Evolutionary conservation across 2,113 vertebrate species (phyloP).

Genomic region (Leucopternis melanops): DNA sequence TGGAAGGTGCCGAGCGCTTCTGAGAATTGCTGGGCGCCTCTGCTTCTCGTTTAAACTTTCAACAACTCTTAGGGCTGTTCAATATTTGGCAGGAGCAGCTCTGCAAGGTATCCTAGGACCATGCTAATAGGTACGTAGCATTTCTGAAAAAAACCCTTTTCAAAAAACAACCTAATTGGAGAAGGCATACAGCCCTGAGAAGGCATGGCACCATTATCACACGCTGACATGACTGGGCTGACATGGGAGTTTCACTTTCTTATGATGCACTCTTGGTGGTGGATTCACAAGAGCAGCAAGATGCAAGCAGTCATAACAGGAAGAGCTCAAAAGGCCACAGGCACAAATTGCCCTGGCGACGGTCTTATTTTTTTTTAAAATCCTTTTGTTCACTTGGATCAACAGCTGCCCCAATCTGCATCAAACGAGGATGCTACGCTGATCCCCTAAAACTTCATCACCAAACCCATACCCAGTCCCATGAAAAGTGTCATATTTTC

Average conservation of each 20-base stretch:
- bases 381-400: background rate
- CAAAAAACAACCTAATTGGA: background rate
- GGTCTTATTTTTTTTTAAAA: background rate
- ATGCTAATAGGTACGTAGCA: rapidly evolving
- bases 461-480: background rate
- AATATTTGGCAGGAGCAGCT: background rate
- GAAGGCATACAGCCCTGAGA: background rate
- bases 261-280: background rate
- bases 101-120: background rate
- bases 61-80: background rate
- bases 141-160: background rate
- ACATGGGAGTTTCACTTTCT: background rate
- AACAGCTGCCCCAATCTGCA: background rate
- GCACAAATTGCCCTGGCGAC: background rate
- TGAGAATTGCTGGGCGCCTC: background rate
- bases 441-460: background rate
- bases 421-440: background rate
- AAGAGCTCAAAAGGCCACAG: background rate
- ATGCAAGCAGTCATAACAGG: background rate
- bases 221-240: background rate
- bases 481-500: background rate
- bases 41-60: background rate
- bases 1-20: background rate
- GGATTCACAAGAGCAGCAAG: background rate
- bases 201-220: background rate